Base-by-base conservation (phyloP, 2,888 invertebrate genomes). In the Scaptomyza reducta region DNA sequence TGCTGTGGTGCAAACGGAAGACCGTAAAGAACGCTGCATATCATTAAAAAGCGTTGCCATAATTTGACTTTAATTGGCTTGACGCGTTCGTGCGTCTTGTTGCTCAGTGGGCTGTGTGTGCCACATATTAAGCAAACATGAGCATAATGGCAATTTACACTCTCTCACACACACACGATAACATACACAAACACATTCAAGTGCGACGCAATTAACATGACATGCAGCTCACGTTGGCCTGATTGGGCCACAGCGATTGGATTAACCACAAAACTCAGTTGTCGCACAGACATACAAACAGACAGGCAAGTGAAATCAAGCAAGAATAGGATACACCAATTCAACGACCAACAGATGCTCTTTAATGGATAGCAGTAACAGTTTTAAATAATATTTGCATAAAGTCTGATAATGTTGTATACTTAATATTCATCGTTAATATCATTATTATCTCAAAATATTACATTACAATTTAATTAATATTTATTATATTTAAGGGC, bases 41-140 rank as follows among this genome's bases (percentile, higher is more conserved):
- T 85, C 82, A 81, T 82, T 82, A 81, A 84, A 87, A 86, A 69
- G 69, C 65, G 65, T 65, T 84, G 85, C 82, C 67, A 76, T 87
- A 82, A 82, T 87, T 87, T 76, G 82, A 65, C 65, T 87, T 82
- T 82, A 87, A 82, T 82, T 82, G 85, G 87, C 67, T 66, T 76
- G 87, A 87, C 85, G 85, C 78, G 68, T 80, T 84, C 81, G 81
- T 80, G 87, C 78, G 64, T 64, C 59, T 56, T 22, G 49, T 14
- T 55, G 57, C 42, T 53, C 71, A 56, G 74, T 67, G 72, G 62
- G 65, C 60, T 76, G 77, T 84, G 72, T 77, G 75, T 74, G 78
- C 74, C 65, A 81, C 87, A 87, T 81, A 81, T 85, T 82, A 85
- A 85, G 74, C 79, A 87, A 82, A 82, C 82, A 82, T 82, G 87